phyloP scores from a whole-genome alignment of 2,797 vertebrate genomes.

The Enteromius thamalakanensis region DNA sequence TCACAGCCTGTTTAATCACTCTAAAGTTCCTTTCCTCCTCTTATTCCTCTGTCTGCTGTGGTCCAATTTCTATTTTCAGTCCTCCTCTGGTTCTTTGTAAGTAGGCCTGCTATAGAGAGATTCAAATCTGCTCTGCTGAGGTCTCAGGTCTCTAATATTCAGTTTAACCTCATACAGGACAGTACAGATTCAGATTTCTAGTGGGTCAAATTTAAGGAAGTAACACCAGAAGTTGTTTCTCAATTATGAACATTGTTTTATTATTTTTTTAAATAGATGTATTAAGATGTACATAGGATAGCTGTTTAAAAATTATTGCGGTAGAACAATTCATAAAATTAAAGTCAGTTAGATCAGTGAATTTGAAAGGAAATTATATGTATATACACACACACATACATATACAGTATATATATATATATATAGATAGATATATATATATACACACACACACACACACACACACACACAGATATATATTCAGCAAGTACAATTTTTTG shows the following conservation, averaged over 20 bases:
- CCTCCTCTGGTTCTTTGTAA: slow-evolving; percentile 25
- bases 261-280: neutral
- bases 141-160: slow-evolving; percentile 33
- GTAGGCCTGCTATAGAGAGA: slow-evolving; percentile 40
- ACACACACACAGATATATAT: neutral
- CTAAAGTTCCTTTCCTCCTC: slow-evolving; percentile 51
- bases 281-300: neutral
- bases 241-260: neutral
- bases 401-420: no score
- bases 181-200: slow-evolving; percentile 4
- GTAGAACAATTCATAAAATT: neutral
- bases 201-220: neutral
- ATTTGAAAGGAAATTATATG: neutral
- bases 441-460: no score
- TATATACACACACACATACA: no score
- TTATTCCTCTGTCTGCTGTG: slow-evolving; percentile 37
- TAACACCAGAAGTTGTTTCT: neutral
- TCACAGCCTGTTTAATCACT: slow-evolving; percentile 70
- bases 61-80: slow-evolving; percentile 46
- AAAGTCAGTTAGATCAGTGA: neutral
- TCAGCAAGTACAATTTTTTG: neutral
- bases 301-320: neutral
- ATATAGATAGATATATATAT: no score
- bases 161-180: slow-evolving; percentile 35
- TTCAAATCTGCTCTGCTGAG: neutral